Conservation (phyloP, 2,797 vertebrate genomes). For the Sphaeramia orbicularis region DNA sequence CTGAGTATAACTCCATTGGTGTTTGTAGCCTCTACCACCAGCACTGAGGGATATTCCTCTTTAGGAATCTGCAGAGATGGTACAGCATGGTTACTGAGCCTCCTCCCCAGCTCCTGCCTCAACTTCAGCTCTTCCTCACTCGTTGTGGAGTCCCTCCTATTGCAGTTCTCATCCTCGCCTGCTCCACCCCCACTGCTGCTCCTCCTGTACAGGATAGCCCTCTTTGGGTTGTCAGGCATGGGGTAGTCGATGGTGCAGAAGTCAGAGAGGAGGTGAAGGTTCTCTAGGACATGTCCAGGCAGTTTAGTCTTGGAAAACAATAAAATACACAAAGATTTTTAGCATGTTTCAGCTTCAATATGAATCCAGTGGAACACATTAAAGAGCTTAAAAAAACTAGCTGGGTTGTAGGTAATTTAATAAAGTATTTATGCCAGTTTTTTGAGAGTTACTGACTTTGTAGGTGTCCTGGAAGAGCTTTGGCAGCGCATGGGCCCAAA, state of each 20-base stretch:
- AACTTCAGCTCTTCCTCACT: slow-evolving; percentile 67
- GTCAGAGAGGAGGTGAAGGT: slow-evolving; percentile 89
- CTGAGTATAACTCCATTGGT: slow-evolving; percentile 93
- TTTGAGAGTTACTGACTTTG: slow-evolving; percentile 69
- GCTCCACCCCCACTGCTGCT: slow-evolving; percentile 59
- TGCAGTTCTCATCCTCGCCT: slow-evolving; percentile 82
- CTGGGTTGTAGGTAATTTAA: no score
- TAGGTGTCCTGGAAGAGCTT: slow-evolving; percentile 94
- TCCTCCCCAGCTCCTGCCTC: slow-evolving; percentile 66
- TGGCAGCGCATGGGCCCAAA: slow-evolving; percentile 95
- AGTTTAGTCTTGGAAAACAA: slow-evolving; percentile 84
- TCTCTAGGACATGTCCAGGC: slow-evolving; percentile 88
- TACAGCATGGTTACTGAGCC: slow-evolving; percentile 75
- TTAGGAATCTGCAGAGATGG: slow-evolving; percentile 90
- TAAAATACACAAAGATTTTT: slow-evolving; percentile 2
- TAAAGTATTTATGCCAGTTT: background rate
- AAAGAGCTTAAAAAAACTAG: no score
- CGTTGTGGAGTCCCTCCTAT: slow-evolving; percentile 49
- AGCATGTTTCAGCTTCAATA: background rate
- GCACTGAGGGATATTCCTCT: slow-evolving; percentile 92
- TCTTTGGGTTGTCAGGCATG: slow-evolving; percentile 91
- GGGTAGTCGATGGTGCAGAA: slow-evolving; percentile 91
- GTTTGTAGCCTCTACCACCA: slow-evolving; percentile 92
- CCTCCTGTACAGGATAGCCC: slow-evolving; percentile 94
- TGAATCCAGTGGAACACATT: no score